Base-by-base conservation (phyloP, 1,140 invertebrate genomes). In the Papilio polyxenes region DNA sequence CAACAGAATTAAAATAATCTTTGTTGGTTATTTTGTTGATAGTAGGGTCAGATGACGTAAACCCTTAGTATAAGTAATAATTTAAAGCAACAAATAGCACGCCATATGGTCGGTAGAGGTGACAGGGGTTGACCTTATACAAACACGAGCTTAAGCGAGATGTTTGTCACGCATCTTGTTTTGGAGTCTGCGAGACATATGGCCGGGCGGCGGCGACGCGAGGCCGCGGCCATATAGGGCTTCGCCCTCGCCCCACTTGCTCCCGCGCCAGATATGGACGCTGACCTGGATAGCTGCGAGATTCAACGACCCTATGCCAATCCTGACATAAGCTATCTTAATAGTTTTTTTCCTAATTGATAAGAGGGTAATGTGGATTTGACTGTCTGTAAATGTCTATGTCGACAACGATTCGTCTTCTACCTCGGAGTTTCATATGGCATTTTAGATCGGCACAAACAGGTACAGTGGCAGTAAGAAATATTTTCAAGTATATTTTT, bases 171-270 rank as follows among this genome's bases (percentile, higher is more conserved):
- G 72, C 37, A 31, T 40, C 72, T 75, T 48, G 72, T 20, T 48
- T 48, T 48, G 72, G 62, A 65, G 23, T 11, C 23, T 13, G 72
- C 15, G 13, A 17, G 10, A 51, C 75, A 76, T 76, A 76, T 76
- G 75, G 75, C 20, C 23, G 20, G 10, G 62, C 62, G 23, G 17
- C 75, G n/a, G 2, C n/a, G 44, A 15, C 8, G 44, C 44, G 44
- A 76, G 75, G 75, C n/a, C 75, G 75, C n/a, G 75, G 44, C 75
- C 75, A 76, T 76, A 76, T 76, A 76, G 44, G 75, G 75, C 75
- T 44, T 20, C 40, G n/a, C 75, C n/a, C 75, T 48, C 75, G 75
- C 75, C 75, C 40, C 75, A 44, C 48, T 20, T 76, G 75, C 48
- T 76, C 75, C 75, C 44, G 75, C 75, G 40, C n/a, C 75, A 8